A percentile compares a stretch with the other conserved stretches of the same genome.
Evolutionary conservation across 2,888 invertebrate genomes (phyloP).

Genomic region (Drosophila greeni): DNA sequence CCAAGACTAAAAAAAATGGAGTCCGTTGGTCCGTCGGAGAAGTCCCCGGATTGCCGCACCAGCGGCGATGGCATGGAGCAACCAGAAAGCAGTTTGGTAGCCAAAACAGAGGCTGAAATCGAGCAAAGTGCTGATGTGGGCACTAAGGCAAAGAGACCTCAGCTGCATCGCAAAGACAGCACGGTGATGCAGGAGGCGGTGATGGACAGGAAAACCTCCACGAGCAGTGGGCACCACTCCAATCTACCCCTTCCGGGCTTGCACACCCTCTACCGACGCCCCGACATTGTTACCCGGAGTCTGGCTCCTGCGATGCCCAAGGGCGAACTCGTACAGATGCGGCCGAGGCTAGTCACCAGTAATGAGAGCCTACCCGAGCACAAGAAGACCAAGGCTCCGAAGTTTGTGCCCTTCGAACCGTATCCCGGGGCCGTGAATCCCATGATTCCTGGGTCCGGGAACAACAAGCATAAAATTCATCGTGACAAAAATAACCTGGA

Average conservation of each 20-base stretch:
- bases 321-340: constrained; percentile 81
- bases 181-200: constrained; percentile 58
- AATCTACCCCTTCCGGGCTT: constrained; percentile 67
- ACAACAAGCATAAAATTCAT: constrained; percentile 48
- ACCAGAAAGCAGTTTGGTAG: constrained; percentile 64
- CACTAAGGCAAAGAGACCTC: constrained; percentile 47
- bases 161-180: constrained; percentile 65
- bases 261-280: constrained; percentile 72
- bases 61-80: constrained; percentile 90
- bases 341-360: constrained; percentile 82
- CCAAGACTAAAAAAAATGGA: constrained; percentile 44
- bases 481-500: constrained; percentile 82
- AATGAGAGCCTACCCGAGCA: constrained; percentile 60
- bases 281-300: constrained; percentile 63
- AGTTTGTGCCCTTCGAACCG: constrained; percentile 93
- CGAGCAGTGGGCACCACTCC: constrained; percentile 11
- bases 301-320: constrained; percentile 80
- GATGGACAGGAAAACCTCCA: constrained; percentile 49
- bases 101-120: constrained; percentile 58
- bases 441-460: constrained; percentile 81
- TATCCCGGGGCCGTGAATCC: constrained; percentile 91
- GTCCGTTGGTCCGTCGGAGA: constrained; percentile 25
- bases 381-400: constrained; percentile 82
- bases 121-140: constrained; percentile 15
- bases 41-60: constrained; percentile 79